phyloP scores from a whole-genome alignment of 2,888 invertebrate species.

The Drosophila fungiperda region DNA sequence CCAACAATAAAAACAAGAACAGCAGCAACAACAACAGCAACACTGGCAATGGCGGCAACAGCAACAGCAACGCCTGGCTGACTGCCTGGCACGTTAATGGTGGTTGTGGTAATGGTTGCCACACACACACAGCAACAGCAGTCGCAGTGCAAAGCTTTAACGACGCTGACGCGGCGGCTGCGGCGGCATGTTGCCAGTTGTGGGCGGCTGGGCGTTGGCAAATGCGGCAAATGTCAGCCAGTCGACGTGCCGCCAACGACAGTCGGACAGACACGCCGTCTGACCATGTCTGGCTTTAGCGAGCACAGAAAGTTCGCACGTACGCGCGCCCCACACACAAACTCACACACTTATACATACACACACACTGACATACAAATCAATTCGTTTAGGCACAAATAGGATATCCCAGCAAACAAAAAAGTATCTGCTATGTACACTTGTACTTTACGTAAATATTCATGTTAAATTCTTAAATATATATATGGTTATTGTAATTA shows the following conservation, averaged over 20 bases:
- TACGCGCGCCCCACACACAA: constrained; percentile 59
- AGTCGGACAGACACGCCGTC: constrained; percentile 71
- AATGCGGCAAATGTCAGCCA: constrained; percentile 80
- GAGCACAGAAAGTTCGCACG: constrained; percentile 74
- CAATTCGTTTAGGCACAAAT: constrained; percentile 79
- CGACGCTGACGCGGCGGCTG: constrained; percentile 55
- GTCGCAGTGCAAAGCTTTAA: constrained; percentile 64
- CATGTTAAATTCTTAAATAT: not conserved
- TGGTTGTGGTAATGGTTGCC: constrained; percentile 80
- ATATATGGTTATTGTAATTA: not conserved
- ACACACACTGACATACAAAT: constrained; percentile 67
- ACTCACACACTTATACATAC: constrained; percentile 28
- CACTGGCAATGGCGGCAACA: constrained; percentile 57
- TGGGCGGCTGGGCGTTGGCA: constrained; percentile 74
- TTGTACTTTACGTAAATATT: not conserved
- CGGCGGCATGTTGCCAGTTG: constrained; percentile 78
- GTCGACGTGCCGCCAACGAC: constrained; percentile 73
- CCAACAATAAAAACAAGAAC: constrained; percentile 80
- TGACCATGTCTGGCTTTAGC: constrained; percentile 80
- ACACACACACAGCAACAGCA: constrained; percentile 52
- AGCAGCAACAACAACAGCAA: constrained; percentile 46
- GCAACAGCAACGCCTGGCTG: constrained; percentile 72
- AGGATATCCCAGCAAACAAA: constrained; percentile 62
- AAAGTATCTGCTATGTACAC: not conserved
- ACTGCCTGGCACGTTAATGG: constrained; percentile 79